Evolutionary conservation across 2,888 invertebrate species (phyloP).

Genomic region (Pediacus dermestoides): DNA sequence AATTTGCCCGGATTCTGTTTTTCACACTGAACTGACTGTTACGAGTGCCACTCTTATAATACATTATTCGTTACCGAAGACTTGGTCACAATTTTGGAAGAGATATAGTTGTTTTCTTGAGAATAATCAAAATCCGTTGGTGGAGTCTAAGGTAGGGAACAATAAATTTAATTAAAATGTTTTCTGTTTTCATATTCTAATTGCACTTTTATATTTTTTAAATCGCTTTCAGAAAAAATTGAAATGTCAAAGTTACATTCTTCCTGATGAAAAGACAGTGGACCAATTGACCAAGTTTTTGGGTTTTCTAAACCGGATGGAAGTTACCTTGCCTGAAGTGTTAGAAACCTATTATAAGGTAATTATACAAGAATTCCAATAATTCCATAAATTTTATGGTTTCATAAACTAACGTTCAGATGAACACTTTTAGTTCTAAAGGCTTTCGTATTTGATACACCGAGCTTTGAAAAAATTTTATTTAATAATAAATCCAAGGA

Average conservation of each 20-base stretch:
- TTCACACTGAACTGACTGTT: conserved; percentile 58
- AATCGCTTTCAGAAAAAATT: conserved; percentile 26
- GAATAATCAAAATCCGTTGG: conserved; percentile 52
- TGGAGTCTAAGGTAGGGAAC: conserved; percentile 41
- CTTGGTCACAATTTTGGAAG: conserved; percentile 65
- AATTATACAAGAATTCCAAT: too few species aligned
- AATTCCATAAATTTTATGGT: too few species aligned
- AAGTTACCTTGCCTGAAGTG: conserved; percentile 7
- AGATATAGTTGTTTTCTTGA: conserved; percentile 66
- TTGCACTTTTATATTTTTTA: conserved; percentile 8
- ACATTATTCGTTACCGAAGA: conserved; percentile 66
- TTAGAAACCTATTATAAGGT: conserved; percentile 8
- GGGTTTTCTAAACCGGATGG: conserved; percentile 23
- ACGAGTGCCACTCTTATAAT: conserved; percentile 65
- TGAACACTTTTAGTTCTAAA: too few species aligned
- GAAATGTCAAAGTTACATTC: conserved; percentile 26
- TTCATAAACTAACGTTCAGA: too few species aligned
- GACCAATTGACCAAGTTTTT: conserved; percentile 46
- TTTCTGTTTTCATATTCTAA: too few species aligned
- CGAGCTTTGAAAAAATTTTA: too few species aligned
- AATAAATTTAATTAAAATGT: too few species aligned
- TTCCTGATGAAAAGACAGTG: conserved; percentile 47
- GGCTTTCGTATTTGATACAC: too few species aligned
- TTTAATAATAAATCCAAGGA: too few species aligned
- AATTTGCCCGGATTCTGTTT: conserved; percentile 66